These are phyloP conservation scores for Dermatemys mawii DNA, from an alignment of 2,113 vertebrate genomes.

Conservation along the genomic window DNA sequence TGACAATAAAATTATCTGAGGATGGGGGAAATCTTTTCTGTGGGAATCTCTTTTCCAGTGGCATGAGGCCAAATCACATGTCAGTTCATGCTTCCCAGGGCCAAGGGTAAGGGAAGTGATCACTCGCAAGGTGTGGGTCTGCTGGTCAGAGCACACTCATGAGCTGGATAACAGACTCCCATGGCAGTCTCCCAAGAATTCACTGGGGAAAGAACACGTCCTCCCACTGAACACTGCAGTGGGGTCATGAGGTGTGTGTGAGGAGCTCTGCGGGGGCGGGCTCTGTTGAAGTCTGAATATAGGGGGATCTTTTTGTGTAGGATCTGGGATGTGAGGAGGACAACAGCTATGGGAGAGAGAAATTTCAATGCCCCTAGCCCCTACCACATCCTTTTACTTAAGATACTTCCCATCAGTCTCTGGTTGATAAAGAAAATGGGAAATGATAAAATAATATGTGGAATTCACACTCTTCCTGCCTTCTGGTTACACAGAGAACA, in stretches of 20 bases:
- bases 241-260: background rate
- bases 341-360: background rate
- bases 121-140: background rate
- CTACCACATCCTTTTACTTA: slow-evolving; percentile 5
- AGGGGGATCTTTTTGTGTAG: slow-evolving; percentile 5
- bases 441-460: background rate
- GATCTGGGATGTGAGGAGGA: background rate
- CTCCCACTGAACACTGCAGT: background rate
- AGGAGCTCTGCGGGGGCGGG: background rate
- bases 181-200: background rate
- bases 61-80: background rate
- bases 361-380: slow-evolving; percentile 51
- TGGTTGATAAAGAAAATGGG: slow-evolving; percentile 16
- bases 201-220: background rate
- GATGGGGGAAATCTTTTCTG: background rate
- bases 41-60: background rate
- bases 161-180: background rate
- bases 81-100: background rate
- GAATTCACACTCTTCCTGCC: background rate
- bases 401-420: slow-evolving; percentile 1
- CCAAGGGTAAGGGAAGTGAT: background rate
- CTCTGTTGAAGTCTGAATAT: background rate
- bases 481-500: background rate
- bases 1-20: background rate
- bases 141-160: background rate